Evolutionary conservation across 2,113 vertebrate genomes (phyloP), one percentile per base, ranked within the genome.

Genomic region (Gorsachius goisagi): DNA sequence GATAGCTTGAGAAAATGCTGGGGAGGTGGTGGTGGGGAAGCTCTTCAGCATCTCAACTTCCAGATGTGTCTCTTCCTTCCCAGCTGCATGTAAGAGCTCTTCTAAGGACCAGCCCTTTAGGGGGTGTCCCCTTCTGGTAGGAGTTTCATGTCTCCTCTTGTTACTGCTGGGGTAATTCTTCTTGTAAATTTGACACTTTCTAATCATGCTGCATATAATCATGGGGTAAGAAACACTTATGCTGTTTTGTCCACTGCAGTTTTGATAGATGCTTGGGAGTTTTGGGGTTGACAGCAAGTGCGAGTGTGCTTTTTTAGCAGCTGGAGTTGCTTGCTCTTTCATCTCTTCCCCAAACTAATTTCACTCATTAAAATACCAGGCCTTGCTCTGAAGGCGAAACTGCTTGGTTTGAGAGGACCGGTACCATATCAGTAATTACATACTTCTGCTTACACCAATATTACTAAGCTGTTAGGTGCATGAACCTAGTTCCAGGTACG

Each of bases 31-130:
- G 28, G 35, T 37, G 13, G 13, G 6, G 26, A 74, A 64, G 11
- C 19, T 62, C 26, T 71, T 81, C 32, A 37, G 12, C 24, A 26
- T 68, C n/a, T 88, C 58, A n/a, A 0, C 32, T 73, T 71, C 32
- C 49, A 85, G 39, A 20, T 72, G 0, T 9, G 13, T 79, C 35
- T 64, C 12, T 63, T 74, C 17, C n/a, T 78, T 75, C 17, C 39
- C 20, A 18, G 26, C 13, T 91, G 87, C 41, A 32, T 0, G 0
- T 17, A 56, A 0, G 1, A 86, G 32, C 11, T 35, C 7, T 76
- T 60, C 37, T 47, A 55, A 82, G 52, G 16, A 62, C 11, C 22
- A 87, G 2, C 33, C 5, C 0, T 15, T 39, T 35, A 5, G 8
- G 5, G 15, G 50, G 20, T 47, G 4, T 50, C 18, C 12, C 8